Evolutionary conservation across 2,797 vertebrate species (phyloP), one percentile per base, ranked within the genome.

Genomic region (Mormyrus proboscirostris): DNA sequence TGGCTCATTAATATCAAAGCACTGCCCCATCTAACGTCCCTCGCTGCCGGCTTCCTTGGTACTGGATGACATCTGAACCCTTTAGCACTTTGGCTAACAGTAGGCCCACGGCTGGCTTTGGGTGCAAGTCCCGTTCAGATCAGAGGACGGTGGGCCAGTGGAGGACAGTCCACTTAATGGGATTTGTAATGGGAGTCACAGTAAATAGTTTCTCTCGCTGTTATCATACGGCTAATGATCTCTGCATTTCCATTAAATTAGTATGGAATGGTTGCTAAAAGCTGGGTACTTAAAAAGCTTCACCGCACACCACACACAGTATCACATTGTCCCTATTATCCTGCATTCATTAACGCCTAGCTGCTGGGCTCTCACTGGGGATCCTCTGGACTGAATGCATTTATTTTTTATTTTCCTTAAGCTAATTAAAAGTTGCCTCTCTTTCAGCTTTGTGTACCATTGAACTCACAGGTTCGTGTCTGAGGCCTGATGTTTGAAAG

Each of bases 221-320:
- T 94, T 95, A 94, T 95, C 94, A 93, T 87, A 88, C 10, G 90
- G 92, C 94, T 95, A 96, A 96, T 95, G 93, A 94, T 93, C 94
- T 94, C 94, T 94, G 87, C 41, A 89, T 91, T 90, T 94, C 90
- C 92, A 93, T 95, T 95, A 94, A 94, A 94, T 95, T 95, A 94
- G 91, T 92, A 91, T 91, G 90, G 91, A 92, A 91, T 25, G 86
- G 94, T 94, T 94, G 94, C 92, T 90, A 88, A 93, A 93, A 94
- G 93, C 90, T 65, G 62, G 86, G 87, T 62, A 85, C 88, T 90
- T 91, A 90, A 91, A 92, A 90, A 90, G 89, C 89, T 90, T 93
- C 90, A 90, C 90, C 91, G 90, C 91, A 87, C 90, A 90, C 91
- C 91, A 89, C 90, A 90, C 91, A 90, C 91, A 92, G 91, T 87